Conservation (phyloP, 2,797 vertebrate species). For the Delichon dasypus region DNA sequence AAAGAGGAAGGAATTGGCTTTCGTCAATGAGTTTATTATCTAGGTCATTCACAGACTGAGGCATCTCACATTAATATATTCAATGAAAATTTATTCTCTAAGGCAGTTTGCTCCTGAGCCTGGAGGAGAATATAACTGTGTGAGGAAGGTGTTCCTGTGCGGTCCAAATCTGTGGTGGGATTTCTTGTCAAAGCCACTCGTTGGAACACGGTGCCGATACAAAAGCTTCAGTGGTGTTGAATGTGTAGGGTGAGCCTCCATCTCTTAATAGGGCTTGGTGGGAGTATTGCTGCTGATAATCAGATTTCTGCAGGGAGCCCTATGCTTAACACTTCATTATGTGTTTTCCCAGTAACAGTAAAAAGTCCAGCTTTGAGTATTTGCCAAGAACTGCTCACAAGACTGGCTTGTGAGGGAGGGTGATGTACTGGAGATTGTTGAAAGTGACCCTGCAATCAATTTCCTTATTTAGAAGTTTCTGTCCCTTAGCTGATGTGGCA, state of each 20-base stretch:
- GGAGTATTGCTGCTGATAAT: not conserved
- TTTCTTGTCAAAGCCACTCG: not conserved
- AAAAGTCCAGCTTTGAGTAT: not conserved
- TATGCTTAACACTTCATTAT: not conserved
- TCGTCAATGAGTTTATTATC: not conserved
- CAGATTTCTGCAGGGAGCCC: not conserved
- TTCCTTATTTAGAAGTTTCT: not conserved
- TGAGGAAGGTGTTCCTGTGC: not conserved
- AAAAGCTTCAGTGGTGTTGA: not conserved
- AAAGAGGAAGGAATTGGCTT: not conserved
- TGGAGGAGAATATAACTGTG: not conserved
- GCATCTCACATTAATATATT: constrained; percentile 17
- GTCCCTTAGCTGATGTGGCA: not conserved
- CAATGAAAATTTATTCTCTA: constrained; percentile 43
- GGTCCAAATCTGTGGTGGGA: not conserved
- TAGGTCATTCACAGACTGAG: constrained; percentile 5
- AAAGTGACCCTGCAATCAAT: not conserved
- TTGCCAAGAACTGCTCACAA: not conserved
- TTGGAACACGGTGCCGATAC: not conserved
- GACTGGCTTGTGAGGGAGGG: not conserved
- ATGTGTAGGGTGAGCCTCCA: not conserved
- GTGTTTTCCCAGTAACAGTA: not conserved
- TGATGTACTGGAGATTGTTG: not conserved
- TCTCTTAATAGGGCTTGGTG: not conserved
- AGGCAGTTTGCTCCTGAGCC: not conserved